Evolutionary conservation across 2,113 vertebrate species (phyloP), one percentile per base, ranked within the genome.

Genomic region (Capra hircus): DNA sequence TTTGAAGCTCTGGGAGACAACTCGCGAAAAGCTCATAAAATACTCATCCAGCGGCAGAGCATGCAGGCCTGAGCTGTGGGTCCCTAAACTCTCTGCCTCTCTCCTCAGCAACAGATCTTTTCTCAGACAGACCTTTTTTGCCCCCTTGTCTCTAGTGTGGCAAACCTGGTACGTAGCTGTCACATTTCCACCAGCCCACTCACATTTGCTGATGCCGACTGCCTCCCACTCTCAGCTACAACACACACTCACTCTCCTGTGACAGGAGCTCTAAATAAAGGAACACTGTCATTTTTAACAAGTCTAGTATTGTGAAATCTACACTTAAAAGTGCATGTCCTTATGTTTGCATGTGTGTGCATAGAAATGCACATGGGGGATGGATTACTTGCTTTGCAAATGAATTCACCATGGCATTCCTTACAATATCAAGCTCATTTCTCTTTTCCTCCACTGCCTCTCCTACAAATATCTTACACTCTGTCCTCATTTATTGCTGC

Each of bases 301-400:
- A 91, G 80, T n/a, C 23, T 59, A 93, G 82, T 43, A 94, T 52
- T 78, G 25, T 16, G 60, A 95, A 94, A 82, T 82, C 4, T 78
- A 2, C 60, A 95, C 81, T 91, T 95, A 30, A 50, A 90, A 95
- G 55, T 48, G 40, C 13, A 33, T 57, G 64, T 25, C 57, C 87
- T 60, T 89, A 80, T 15, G 43, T 15, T 30, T 19, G 14, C 13
- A 16, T 50, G 28, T 55, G 2, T 33, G 45, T 50, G 2, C 23
- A 33, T 82, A 13, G 40, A 19, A 52, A 27, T 52, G 40, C 9
- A 50, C 10, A 40, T 21, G 14, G 33, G 33, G 59, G 21, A 60
- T 43, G 25, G 48, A 97, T 36, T 45, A 17, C 91, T 93, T 89
- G 50, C 43, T 88, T 95, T 96, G 30, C 59, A 95, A 85, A 88